phyloP scores from a whole-genome alignment of 2,888 invertebrate genomes.

The Cylindroiulus punctatus region DNA sequence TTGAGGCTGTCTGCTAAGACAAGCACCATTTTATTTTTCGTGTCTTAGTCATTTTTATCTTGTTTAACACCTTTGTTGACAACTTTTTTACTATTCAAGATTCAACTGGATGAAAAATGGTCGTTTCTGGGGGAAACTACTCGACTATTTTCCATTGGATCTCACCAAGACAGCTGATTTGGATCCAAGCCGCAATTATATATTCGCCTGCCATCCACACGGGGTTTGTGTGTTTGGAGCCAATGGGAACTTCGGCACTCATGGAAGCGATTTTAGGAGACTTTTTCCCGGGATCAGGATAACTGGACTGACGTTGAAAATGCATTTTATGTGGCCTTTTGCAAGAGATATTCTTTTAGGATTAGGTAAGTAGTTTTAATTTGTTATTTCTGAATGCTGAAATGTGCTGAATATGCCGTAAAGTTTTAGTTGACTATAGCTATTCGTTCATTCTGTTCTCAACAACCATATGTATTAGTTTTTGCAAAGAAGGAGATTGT shows the following conservation, averaged over 20 bases:
- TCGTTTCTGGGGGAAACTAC: background rate
- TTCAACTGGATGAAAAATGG: conserved; percentile 29
- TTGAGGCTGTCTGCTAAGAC: no score
- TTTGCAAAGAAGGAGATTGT: no score
- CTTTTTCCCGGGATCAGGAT: conserved; percentile 3
- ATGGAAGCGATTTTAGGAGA: conserved; percentile 8
- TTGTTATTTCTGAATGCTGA: no score
- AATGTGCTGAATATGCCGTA: no score
- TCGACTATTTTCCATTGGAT: background rate
- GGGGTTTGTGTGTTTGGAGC: conserved; percentile 21
- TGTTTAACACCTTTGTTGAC: no score
- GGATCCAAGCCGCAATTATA: background rate
- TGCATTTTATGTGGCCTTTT: conserved; percentile 29
- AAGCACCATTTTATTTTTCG: no score
- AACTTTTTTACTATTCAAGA: no score
- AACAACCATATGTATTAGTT: conserved; percentile 14
- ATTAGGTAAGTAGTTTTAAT: background rate
- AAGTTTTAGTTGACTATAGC: no score
- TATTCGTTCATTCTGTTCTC: no score
- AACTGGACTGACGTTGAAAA: conserved; percentile 1
- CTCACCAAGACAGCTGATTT: conserved; percentile 32
- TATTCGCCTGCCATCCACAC: background rate
- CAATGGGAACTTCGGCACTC: background rate
- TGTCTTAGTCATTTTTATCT: no score
- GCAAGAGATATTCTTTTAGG: background rate